phyloP scores from a whole-genome alignment of 1,140 invertebrate species.

The Penaeus japonicus region DNA sequence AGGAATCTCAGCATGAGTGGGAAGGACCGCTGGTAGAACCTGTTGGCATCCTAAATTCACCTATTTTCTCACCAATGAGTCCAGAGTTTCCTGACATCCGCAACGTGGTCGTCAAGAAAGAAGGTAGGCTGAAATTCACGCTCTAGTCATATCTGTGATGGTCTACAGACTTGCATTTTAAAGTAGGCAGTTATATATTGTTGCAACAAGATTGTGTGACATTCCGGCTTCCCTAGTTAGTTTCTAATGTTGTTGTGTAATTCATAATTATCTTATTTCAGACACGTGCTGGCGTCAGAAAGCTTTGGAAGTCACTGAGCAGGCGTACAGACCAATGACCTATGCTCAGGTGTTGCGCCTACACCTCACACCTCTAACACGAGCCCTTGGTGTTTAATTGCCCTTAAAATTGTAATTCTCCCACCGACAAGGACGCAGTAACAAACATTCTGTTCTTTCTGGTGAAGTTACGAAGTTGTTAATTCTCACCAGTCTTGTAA shows the following conservation, averaged over 20 bases:
- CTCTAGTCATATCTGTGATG: neutral
- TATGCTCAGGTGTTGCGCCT: conserved; percentile 48
- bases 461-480: too few species aligned
- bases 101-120: conserved; percentile 33
- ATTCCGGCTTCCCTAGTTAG: neutral
- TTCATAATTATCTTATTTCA: neutral
- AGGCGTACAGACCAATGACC: conserved; percentile 43
- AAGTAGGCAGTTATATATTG: neutral
- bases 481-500: too few species aligned
- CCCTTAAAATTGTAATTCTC: too few species aligned
- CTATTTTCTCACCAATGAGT: conserved; percentile 40
- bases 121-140: neutral
- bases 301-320: conserved; percentile 38
- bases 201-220: neutral
- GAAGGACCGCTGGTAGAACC: conserved; percentile 33
- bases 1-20: neutral
- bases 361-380: conserved; percentile 50
- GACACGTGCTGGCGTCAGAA: conserved; percentile 35
- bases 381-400: conserved; percentile 38
- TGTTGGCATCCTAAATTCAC: conserved; percentile 27
- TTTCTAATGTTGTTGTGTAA: neutral
- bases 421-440: too few species aligned
- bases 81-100: conserved; percentile 49
- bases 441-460: too few species aligned
- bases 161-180: neutral